phyloP scores from a whole-genome alignment of 2,113 vertebrate species.

The Crocuta crocuta region DNA sequence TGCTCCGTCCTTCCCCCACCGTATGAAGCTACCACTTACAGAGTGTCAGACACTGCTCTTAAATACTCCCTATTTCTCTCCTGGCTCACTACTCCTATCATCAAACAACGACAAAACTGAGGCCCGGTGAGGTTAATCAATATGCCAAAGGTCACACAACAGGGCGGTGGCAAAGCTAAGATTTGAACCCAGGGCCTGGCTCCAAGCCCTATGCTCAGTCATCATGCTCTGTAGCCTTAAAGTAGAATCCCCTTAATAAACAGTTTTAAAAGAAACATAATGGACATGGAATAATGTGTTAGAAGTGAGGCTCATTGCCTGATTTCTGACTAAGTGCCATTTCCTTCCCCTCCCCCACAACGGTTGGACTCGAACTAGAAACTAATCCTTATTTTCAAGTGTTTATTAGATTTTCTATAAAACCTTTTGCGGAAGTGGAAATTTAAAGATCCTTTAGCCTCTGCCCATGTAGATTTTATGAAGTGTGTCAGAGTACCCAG shows the following conservation, averaged over 20 bases:
- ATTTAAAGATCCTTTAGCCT: slow-evolving; percentile 56
- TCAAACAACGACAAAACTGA: neutral
- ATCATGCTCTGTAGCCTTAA: neutral
- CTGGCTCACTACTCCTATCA: neutral
- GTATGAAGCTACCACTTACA: rapidly evolving
- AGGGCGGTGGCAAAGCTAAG: neutral
- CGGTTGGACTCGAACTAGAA: neutral
- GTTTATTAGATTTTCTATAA: slow-evolving; percentile 71
- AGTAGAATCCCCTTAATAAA: neutral
- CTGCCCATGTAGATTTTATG: neutral
- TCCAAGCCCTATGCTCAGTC: neutral
- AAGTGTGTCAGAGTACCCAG: neutral
- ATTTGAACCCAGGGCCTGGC: neutral
- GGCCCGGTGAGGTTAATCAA: neutral
- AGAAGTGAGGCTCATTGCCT: neutral
- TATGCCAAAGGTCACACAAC: neutral
- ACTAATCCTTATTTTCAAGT: slow-evolving; percentile 33
- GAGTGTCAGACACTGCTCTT: rapidly evolving
- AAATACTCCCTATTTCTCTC: neutral
- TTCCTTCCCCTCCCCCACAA: neutral
- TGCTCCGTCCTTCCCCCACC: rapidly evolving
- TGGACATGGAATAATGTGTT: neutral
- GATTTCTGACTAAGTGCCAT: neutral
- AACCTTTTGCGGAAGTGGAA: slow-evolving; percentile 2
- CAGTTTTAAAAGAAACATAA: neutral